Evolutionary conservation across 2,888 invertebrate genomes (phyloP).

Genomic region (Oscheius sp.): DNA sequence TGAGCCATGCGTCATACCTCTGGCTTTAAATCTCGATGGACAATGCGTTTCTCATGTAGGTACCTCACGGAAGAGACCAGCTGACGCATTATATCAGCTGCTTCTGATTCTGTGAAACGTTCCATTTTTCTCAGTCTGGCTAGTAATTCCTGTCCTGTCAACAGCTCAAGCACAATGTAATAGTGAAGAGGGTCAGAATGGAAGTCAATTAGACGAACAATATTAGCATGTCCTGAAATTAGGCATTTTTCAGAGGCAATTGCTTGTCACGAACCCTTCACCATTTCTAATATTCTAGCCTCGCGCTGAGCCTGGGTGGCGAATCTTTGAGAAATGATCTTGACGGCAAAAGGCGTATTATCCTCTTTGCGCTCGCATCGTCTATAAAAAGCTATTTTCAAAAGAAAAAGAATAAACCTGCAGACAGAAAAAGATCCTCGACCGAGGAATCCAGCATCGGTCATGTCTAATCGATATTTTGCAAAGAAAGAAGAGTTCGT

Average conservation of each 20-base stretch:
- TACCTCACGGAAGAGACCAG: slow-evolving; percentile 84
- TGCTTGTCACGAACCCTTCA: slow-evolving; percentile 77
- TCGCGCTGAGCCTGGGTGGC: slow-evolving; percentile 78
- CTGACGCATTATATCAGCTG: slow-evolving; percentile 82
- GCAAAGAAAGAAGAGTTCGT: slow-evolving; percentile 87
- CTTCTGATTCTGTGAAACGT: slow-evolving; percentile 80
- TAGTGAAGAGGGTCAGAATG: slow-evolving; percentile 80
- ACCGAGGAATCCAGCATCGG: slow-evolving; percentile 79
- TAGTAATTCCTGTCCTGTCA: slow-evolving; percentile 70
- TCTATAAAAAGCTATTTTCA: slow-evolving; percentile 71
- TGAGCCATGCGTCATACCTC: slow-evolving; percentile 77
- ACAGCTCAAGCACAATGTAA: slow-evolving; percentile 87
- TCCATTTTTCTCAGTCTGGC: slow-evolving; percentile 76
- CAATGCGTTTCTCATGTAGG: slow-evolving; percentile 85
- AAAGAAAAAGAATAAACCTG: slow-evolving; percentile 67
- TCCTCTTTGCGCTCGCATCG: slow-evolving; percentile 81
- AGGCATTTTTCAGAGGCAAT: neutral
- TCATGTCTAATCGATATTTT: slow-evolving; percentile 81
- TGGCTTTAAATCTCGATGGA: slow-evolving; percentile 92
- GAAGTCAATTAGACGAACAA: slow-evolving; percentile 85
- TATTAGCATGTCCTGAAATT: slow-evolving; percentile 79
- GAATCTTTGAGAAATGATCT: slow-evolving; percentile 80
- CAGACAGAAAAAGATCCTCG: slow-evolving; percentile 90
- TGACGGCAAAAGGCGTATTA: slow-evolving; percentile 84
- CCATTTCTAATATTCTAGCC: slow-evolving; percentile 81